A percentile compares a stretch with the other conserved stretches of the same genome.
Conservation (phyloP, 2,797 vertebrate genomes). For the Hapalemur alaotrensis region DNA sequence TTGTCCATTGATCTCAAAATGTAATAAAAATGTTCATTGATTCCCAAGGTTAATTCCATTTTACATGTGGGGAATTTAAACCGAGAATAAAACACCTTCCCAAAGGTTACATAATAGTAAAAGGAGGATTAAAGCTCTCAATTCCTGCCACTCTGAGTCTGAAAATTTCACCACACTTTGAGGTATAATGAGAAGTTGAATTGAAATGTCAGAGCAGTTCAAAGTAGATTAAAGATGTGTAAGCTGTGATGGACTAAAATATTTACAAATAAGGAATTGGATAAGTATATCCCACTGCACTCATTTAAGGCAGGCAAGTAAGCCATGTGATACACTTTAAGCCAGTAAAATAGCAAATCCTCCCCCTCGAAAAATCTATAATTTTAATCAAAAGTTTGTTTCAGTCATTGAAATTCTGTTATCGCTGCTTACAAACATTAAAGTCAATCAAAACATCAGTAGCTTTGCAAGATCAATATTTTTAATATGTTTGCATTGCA, state of each 20-base stretch:
- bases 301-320: constrained; percentile 81
- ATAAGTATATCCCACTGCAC: constrained; percentile 80
- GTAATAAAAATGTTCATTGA: constrained; percentile 50
- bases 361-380: constrained; percentile 87
- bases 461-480: constrained; percentile 89
- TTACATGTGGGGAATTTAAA: constrained; percentile 61
- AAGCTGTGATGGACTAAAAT: constrained; percentile 72
- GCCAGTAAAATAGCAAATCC: constrained; percentile 84
- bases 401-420: constrained; percentile 89
- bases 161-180: constrained; percentile 10
- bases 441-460: constrained; percentile 89
- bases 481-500: constrained; percentile 91
- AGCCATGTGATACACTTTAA: constrained; percentile 81
- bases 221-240: constrained; percentile 72
- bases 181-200: constrained; percentile 1
- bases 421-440: constrained; percentile 90
- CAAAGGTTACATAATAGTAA: constrained; percentile 45
- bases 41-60: constrained; percentile 59
- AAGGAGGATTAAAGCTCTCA: constrained; percentile 47
- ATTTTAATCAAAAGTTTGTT: constrained; percentile 92
- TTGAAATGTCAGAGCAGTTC: constrained; percentile 63
- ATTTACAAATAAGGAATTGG: constrained; percentile 82
- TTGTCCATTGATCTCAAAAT: constrained; percentile 59
- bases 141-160: constrained; percentile 27
- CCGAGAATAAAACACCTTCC: constrained; percentile 46